phyloP scores from a whole-genome alignment of 1,140 invertebrate species.

The Coelopa frigida region DNA sequence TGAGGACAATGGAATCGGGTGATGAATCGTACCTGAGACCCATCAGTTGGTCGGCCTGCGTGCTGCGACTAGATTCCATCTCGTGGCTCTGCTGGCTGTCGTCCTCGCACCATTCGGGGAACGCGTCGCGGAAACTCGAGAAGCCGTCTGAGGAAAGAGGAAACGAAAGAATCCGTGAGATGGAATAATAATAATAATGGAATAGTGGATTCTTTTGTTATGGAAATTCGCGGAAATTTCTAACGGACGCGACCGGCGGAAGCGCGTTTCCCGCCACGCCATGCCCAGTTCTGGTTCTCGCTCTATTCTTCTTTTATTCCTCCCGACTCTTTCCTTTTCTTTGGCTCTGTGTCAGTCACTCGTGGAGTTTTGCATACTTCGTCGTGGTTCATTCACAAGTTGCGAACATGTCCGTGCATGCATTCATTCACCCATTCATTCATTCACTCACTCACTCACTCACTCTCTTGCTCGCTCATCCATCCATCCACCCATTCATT shows the following conservation, averaged over 20 bases:
- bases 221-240: neutral
- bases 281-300: neutral
- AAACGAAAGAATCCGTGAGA: neutral
- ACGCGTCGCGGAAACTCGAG: constrained; percentile 66
- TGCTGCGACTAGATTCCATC: constrained; percentile 43
- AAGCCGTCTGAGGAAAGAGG: constrained; percentile 69
- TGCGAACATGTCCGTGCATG: too few relatives aligned
- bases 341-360: too few relatives aligned
- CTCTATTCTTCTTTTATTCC: constrained; percentile 1
- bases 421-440: too few relatives aligned
- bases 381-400: too few relatives aligned
- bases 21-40: constrained; percentile 41
- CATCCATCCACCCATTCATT: too few relatives aligned
- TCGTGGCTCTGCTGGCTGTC: constrained; percentile 40
- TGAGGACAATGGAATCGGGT: neutral
- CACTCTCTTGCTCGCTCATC: too few relatives aligned
- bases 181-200: neutral
- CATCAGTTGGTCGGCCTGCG: constrained; percentile 50
- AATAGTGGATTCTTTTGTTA: neutral
- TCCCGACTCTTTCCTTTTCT: too few relatives aligned
- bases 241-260: too few relatives aligned
- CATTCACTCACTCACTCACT: too few relatives aligned
- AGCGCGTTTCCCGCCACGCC: neutral
- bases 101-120: constrained; percentile 82
- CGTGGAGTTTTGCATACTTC: too few relatives aligned